These are phyloP conservation scores for Haliclona indistincta DNA, from an alignment of 37 sponge, comb jelly and placozoan genomes.

Conservation along the genomic window DNA sequence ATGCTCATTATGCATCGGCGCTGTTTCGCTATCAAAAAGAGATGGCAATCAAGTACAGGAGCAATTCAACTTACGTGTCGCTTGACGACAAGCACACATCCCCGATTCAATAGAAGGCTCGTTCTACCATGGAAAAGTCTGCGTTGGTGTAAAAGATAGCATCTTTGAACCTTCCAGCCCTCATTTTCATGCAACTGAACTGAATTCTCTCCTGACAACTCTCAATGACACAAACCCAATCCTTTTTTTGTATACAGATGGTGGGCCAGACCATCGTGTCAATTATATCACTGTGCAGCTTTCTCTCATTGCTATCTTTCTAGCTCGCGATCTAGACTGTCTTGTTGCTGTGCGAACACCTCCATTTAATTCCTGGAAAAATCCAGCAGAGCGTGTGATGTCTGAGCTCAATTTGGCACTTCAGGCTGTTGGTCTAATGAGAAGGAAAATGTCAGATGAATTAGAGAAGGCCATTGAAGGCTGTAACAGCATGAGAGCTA, in stretches of 20 bases:
- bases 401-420: slow-evolving; percentile 32
- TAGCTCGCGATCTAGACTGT: slow-evolving; percentile 45
- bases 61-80: slow-evolving; percentile 28
- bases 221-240: no score
- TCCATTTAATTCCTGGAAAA: slow-evolving; percentile 35
- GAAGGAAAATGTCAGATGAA: slow-evolving; percentile 11
- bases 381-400: slow-evolving; percentile 27
- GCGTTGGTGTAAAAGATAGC: no score
- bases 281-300: slow-evolving; percentile 42
- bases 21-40: slow-evolving; percentile 40
- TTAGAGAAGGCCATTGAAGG: slow-evolving; percentile 8
- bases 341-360: slow-evolving; percentile 36
- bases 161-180: no score
- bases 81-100: slow-evolving; percentile 31
- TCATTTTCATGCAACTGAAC: no score
- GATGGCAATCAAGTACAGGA: slow-evolving; percentile 12
- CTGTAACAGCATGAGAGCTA: neutral
- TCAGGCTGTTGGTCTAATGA: slow-evolving; percentile 54
- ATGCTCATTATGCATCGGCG: slow-evolving; percentile 45
- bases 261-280: slow-evolving; percentile 61
- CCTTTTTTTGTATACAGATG: slow-evolving; percentile 53
- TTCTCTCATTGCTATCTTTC: slow-evolving; percentile 42
- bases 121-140: slow-evolving; percentile 33
- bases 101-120: slow-evolving; percentile 34
- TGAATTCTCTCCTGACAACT: no score